A percentile compares a stretch with the other conserved stretches of the same genome.
phyloP scores from a whole-genome alignment of 2,113 vertebrate species.

The Oreochromis tanganicae region DNA sequence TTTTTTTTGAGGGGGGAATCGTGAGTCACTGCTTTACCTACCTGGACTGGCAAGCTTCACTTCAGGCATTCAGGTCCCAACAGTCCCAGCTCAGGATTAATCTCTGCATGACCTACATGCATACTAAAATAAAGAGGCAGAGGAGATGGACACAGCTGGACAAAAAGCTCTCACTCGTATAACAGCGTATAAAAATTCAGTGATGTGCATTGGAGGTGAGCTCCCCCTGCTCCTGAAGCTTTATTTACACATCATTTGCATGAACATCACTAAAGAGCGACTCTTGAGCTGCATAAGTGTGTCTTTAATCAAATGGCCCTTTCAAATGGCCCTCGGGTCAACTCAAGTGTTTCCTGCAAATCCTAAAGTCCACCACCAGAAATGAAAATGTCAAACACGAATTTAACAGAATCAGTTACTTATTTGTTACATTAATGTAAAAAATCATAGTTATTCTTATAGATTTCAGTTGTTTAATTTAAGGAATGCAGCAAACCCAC shows the following conservation, averaged over 20 bases:
- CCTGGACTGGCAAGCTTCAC: conserved; percentile 16
- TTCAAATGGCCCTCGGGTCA: background rate
- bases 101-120: conserved; percentile 47
- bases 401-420: background rate
- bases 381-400: fast-evolving
- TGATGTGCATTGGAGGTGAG: background rate
- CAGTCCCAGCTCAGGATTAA: conserved; percentile 19
- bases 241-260: background rate
- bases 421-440: background rate
- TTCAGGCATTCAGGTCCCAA: conserved; percentile 6
- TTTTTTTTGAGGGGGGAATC: conserved; percentile 1
- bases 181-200: background rate
- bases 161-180: background rate
- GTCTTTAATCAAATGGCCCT: background rate
- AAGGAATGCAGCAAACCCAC: background rate
- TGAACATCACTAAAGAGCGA: background rate
- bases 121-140: background rate
- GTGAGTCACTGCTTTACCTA: conserved; percentile 30
- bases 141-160: background rate
- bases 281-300: background rate
- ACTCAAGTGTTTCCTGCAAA: background rate
- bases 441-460: background rate
- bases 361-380: background rate
- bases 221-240: background rate
- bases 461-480: fast-evolving